Evolutionary conservation across 2,113 vertebrate species (phyloP).

Genomic region (Uropsilus gracilis): DNA sequence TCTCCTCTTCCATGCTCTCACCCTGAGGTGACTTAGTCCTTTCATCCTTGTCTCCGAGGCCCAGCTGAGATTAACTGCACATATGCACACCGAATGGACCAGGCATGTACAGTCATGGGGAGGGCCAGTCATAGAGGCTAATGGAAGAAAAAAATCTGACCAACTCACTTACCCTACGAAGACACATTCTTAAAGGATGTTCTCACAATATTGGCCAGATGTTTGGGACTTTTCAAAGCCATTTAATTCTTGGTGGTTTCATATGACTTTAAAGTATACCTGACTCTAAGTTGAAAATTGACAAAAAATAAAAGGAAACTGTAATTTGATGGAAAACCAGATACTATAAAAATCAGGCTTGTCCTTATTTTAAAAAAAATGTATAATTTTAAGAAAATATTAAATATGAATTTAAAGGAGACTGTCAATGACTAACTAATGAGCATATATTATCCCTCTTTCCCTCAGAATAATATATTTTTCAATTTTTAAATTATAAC

Average conservation of each 20-base stretch:
- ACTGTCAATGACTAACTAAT: constrained; percentile 31
- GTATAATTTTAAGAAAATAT: constrained; percentile 54
- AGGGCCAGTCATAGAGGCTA: no score
- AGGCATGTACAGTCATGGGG: no score
- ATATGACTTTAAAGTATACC: constrained; percentile 39
- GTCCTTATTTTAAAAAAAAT: background rate
- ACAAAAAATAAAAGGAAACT: background rate
- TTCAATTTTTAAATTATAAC: constrained; percentile 60
- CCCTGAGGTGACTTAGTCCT: no score
- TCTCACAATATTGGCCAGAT: background rate
- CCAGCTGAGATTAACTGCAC: no score
- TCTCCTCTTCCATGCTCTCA: no score
- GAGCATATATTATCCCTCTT: constrained; percentile 11
- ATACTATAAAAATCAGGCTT: constrained; percentile 29
- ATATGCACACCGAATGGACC: no score
- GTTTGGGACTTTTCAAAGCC: background rate
- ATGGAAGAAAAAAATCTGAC: no score
- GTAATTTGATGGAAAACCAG: constrained; percentile 42
- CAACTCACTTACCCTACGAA: no score
- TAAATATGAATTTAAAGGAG: constrained; percentile 52
- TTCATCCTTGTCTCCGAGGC: no score
- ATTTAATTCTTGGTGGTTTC: background rate
- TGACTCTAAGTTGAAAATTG: constrained; percentile 22
- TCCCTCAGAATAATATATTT: constrained; percentile 50
- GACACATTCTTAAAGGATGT: background rate